phyloP scores from a whole-genome alignment of 1,140 invertebrate genomes.

The Zaprionus ornatus region DNA sequence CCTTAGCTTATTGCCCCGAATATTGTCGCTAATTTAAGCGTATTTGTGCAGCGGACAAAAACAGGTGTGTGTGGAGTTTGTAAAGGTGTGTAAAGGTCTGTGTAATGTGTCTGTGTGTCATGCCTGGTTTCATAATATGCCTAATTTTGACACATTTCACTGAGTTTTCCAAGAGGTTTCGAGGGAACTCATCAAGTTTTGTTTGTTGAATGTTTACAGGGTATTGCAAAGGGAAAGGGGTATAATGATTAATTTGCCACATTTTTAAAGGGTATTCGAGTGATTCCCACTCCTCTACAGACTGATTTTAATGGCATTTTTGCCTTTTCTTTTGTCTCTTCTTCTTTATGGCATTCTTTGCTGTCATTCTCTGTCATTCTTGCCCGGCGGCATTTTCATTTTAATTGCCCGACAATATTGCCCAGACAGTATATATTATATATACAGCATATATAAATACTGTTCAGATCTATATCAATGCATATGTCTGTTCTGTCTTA shows the following conservation, averaged over 20 bases:
- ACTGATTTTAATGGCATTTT: background rate
- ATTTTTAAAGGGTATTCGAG: background rate
- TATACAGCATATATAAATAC: background rate
- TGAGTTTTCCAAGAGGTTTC: background rate
- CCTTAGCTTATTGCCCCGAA: background rate
- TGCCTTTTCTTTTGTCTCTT: background rate
- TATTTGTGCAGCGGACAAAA: background rate
- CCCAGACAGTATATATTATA: background rate
- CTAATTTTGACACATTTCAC: conserved; percentile 1
- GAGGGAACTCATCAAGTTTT: background rate
- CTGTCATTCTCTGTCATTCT: too few species aligned
- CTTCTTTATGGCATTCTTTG: background rate
- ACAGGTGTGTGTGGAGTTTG: background rate
- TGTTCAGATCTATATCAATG: background rate
- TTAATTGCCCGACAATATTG: background rate
- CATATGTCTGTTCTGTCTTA: background rate
- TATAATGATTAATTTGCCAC: background rate
- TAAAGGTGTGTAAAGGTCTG: background rate
- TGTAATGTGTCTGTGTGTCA: background rate
- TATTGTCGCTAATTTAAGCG: conserved; percentile 14
- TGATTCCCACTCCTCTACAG: background rate
- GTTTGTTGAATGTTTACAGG: background rate
- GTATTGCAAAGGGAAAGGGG: background rate
- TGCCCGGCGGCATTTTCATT: background rate
- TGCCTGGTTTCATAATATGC: background rate